Conservation (phyloP, 2,888 invertebrate species). For the Bembecia ichneumoniformis region DNA sequence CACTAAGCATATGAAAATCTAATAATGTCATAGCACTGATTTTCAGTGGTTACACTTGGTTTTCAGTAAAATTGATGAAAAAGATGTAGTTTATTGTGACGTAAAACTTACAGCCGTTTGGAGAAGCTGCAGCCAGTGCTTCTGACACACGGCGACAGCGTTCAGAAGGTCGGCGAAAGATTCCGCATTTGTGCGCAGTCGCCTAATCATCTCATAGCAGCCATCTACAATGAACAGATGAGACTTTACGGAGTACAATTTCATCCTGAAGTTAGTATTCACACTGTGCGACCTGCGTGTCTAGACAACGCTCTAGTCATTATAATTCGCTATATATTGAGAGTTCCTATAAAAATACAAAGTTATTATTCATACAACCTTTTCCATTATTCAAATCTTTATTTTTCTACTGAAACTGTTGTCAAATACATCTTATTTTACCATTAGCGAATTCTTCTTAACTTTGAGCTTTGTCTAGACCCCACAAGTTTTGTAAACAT, state of each 20-base stretch:
- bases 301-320: too few species aligned
- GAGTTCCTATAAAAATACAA: not conserved
- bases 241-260: slow-evolving; percentile 97
- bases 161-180: slow-evolving; percentile 90
- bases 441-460: too few species aligned
- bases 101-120: slow-evolving; percentile 76
- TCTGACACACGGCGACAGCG: slow-evolving; percentile 97
- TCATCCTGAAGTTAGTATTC: slow-evolving; percentile 87
- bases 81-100: too few species aligned
- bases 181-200: slow-evolving; percentile 91
- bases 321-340: not conserved
- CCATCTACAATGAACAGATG: slow-evolving; percentile 91
- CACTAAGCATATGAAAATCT: too few species aligned
- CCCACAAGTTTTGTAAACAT: too few species aligned
- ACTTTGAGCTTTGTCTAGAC: too few species aligned
- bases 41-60: too few species aligned
- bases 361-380: not conserved
- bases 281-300: too few species aligned
- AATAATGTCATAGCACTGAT: too few species aligned
- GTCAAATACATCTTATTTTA: not conserved
- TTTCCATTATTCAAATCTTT: too few species aligned
- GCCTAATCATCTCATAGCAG: slow-evolving; percentile 83
- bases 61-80: too few species aligned
- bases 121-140: slow-evolving; percentile 91
- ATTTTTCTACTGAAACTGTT: not conserved